Base-by-base conservation (phyloP, 2,113 vertebrate species). In the Onychostruthus taczanowskii region DNA sequence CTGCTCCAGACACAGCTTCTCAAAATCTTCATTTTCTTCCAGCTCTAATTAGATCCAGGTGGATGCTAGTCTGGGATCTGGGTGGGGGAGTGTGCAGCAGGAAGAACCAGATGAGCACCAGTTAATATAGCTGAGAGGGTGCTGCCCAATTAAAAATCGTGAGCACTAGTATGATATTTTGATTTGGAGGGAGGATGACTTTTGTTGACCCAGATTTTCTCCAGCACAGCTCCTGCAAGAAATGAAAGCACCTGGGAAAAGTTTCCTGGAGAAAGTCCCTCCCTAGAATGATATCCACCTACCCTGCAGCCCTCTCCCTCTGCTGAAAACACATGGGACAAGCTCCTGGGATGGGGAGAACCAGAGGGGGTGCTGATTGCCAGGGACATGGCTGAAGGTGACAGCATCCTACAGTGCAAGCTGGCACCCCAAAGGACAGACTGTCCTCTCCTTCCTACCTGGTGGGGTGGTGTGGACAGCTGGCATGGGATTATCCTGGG, bases 401-500 rank as follows among this genome's bases (percentile, higher is more conserved):
- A 64, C 44, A 68, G 23, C 17, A 28, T 24, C 77, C 80, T 52
- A 9, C 77, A 61, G 44, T 10, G 21, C 63, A 83, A 35, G 35
- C 43, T 80, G 87, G 31, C 47, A 64, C 28, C 46, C 37, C 59
- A 50, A 58, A 79, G 28, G 22, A 13, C 6, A 3, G 39, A 10
- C 16, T 47, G 62, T 67, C 74, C 47, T 55, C 44, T 80, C 43
- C 61, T n/a, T 44, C 64, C 82, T 55, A 69, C 0, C 0, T 10
- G 59, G 31, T 41, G 16, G 17, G 10, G 30, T 24, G 43, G 6
- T 26, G 13, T 11, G 70, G 81, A 79, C 93, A 97, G 87, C 93
- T 97, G 96, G 87, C 90, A 59, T 8, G 24, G 77, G 39, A 92
- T 96, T 90, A 59, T 68, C 35, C 52, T 41, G 63, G 79, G 67